phyloP scores from a whole-genome alignment of 2,888 invertebrate species.

The Listrodromus nycthemerus region DNA sequence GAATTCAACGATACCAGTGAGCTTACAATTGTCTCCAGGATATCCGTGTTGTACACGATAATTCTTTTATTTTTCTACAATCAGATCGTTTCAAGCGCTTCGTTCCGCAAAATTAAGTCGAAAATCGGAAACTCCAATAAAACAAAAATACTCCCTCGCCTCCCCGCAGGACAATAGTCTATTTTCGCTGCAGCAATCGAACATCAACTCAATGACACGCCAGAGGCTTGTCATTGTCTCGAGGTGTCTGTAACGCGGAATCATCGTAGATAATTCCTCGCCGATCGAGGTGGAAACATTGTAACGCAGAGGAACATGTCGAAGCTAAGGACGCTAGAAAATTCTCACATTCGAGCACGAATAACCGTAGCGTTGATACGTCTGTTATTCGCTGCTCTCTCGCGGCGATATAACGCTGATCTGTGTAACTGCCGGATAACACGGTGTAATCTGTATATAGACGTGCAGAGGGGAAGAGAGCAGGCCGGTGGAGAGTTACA shows the following conservation, averaged over 20 bases:
- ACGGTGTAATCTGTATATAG: background rate
- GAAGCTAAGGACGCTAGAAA: background rate
- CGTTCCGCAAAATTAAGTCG: no score
- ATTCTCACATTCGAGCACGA: constrained; percentile 3
- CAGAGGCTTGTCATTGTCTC: background rate
- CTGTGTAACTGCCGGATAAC: constrained; percentile 33
- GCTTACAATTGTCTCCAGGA: no score
- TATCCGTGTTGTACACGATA: no score
- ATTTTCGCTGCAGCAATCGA: background rate
- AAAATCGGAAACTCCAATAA: no score
- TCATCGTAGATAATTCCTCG: background rate
- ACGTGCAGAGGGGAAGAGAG: background rate
- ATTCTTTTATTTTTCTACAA: no score
- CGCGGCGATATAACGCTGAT: background rate
- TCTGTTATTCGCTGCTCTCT: constrained; percentile 11
- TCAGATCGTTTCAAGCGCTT: no score
- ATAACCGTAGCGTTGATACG: background rate
- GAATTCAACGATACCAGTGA: no score
- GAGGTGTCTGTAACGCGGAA: background rate
- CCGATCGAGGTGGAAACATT: background rate
- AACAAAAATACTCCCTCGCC: no score
- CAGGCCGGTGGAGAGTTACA: constrained; percentile 7
- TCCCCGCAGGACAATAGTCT: no score
- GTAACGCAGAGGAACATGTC: constrained; percentile 9
- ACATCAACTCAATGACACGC: constrained; percentile 7